These are phyloP conservation scores for Drosophila prosaltans DNA, from an alignment of 1,140 invertebrate species.

Conservation along the genomic window DNA sequence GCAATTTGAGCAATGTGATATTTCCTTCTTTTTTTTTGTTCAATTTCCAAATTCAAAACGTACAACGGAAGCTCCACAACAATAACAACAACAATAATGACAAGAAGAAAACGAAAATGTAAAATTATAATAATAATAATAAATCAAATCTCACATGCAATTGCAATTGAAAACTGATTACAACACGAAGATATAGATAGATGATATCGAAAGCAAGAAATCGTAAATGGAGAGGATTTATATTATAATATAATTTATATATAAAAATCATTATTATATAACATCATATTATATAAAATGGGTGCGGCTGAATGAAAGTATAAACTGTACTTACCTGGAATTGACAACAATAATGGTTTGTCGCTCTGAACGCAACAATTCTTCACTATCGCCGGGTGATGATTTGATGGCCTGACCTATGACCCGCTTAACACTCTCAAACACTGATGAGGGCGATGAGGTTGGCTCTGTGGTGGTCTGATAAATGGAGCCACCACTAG, in stretches of 20 bases:
- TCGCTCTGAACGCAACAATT: conserved; percentile 68
- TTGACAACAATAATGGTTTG: conserved; percentile 73
- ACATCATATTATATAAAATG: neutral
- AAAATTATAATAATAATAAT: neutral
- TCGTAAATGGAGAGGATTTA: neutral
- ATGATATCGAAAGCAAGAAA: conserved; percentile 7
- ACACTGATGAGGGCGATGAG: conserved; percentile 69
- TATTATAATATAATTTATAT: neutral
- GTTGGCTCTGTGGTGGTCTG: conserved; percentile 83
- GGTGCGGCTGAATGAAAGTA: neutral
- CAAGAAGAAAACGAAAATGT: conserved; percentile 3
- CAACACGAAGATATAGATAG: conserved; percentile 17
- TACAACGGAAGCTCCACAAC: conserved; percentile 17
- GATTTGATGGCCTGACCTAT: conserved; percentile 81
- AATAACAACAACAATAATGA: conserved; percentile 23
- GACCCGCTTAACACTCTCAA: conserved; percentile 78
- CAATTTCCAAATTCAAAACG: conserved; percentile 2
- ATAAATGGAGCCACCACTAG: conserved; percentile 62
- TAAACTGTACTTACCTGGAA: conserved; percentile 71
- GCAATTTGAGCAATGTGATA: conserved; percentile 33
- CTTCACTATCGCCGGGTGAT: conserved; percentile 66
- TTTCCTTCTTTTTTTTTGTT: neutral
- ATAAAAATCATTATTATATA: neutral
- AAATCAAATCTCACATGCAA: conserved; percentile 19
- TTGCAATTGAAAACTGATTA: conserved; percentile 18